Percentiles rank a stretch among this genome's conserved stretches.
These are phyloP conservation scores for Callospermophilus lateralis DNA, from an alignment of 2,113 vertebrate species.

Conservation along the genomic window DNA sequence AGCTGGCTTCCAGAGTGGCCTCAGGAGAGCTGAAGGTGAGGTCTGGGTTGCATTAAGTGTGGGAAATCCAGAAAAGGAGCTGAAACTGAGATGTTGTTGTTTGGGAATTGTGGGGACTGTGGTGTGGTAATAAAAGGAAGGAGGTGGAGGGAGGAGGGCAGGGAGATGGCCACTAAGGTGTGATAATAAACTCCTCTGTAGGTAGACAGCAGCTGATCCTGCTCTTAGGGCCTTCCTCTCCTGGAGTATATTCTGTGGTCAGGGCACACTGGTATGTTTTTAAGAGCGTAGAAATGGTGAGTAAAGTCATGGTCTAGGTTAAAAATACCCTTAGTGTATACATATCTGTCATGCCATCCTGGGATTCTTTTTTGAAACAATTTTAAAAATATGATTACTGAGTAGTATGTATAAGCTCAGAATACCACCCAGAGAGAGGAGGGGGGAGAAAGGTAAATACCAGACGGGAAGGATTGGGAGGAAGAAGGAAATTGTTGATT, in stretches of 20 bases:
- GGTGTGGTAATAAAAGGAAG: slow-evolving; percentile 52
- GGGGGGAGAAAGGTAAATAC: slow-evolving; percentile 80
- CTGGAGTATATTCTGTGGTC: not conserved
- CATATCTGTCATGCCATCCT: slow-evolving; percentile 60
- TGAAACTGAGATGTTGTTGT: slow-evolving; percentile 83
- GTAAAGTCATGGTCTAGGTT: not conserved
- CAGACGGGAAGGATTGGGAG: slow-evolving; percentile 78
- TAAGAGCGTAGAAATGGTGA: slow-evolving; percentile 22
- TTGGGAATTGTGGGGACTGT: slow-evolving; percentile 71
- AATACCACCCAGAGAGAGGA: slow-evolving; percentile 86
- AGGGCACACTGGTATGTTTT: not conserved
- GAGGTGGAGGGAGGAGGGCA: not conserved
- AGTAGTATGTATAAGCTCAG: slow-evolving; percentile 63
- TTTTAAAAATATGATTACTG: slow-evolving; percentile 70
- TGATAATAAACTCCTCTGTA: slow-evolving; percentile 59
- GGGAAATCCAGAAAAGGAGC: slow-evolving; percentile 88
- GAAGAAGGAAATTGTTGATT: slow-evolving; percentile 87
- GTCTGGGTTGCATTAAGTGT: slow-evolving; percentile 91
- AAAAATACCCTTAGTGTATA: not conserved
- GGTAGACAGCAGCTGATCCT: not conserved
- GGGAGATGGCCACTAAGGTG: slow-evolving; percentile 76
- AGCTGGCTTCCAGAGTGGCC: slow-evolving; percentile 91
- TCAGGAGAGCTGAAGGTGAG: slow-evolving; percentile 93
- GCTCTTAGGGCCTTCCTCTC: not conserved
- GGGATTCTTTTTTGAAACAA: slow-evolving; percentile 77